These are phyloP conservation scores for Caenorhabditis briggsae DNA, from an alignment of 1,140 invertebrate genomes.

Conservation along the genomic window DNA sequence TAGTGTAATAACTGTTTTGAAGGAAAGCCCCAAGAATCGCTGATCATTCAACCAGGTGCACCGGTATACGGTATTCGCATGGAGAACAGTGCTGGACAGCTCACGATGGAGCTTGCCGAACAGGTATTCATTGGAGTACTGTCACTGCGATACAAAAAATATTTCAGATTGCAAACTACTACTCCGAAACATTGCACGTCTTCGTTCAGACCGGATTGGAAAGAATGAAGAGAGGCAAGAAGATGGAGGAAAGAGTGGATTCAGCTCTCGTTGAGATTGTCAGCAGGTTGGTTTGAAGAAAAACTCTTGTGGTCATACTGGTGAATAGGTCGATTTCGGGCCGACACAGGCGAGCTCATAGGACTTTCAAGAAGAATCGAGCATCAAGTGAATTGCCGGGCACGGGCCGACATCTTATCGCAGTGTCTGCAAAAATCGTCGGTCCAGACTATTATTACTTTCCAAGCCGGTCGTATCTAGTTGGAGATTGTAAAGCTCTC, in stretches of 20 bases:
- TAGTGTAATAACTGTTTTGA: neutral
- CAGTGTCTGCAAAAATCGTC: too few relatives aligned
- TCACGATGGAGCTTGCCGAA: conserved; percentile 25
- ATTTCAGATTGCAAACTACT: conserved; percentile 40
- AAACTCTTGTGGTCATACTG: too few relatives aligned
- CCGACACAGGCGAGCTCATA: too few relatives aligned
- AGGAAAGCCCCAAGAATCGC: conserved; percentile 31
- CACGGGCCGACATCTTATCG: too few relatives aligned
- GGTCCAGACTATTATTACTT: too few relatives aligned
- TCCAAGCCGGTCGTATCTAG: too few relatives aligned
- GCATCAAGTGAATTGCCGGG: too few relatives aligned
- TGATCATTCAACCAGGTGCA: conserved; percentile 45
- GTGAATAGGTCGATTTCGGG: too few relatives aligned
- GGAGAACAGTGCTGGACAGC: conserved; percentile 28
- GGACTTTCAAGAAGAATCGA: too few relatives aligned
- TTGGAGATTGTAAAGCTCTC: too few relatives aligned
- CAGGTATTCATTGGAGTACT: neutral
- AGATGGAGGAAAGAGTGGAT: conserved; percentile 17
- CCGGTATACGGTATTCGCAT: conserved; percentile 20
- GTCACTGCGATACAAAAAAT: neutral
- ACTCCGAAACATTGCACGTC: neutral
- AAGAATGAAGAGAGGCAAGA: conserved; percentile 40
- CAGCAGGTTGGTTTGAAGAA: neutral
- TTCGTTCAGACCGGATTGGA: conserved; percentile 17
- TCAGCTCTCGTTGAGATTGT: conserved; percentile 20